A percentile compares a stretch with the other conserved stretches of the same genome.
Conservation (phyloP, 2,113 vertebrate genomes). For the Pica pica region DNA sequence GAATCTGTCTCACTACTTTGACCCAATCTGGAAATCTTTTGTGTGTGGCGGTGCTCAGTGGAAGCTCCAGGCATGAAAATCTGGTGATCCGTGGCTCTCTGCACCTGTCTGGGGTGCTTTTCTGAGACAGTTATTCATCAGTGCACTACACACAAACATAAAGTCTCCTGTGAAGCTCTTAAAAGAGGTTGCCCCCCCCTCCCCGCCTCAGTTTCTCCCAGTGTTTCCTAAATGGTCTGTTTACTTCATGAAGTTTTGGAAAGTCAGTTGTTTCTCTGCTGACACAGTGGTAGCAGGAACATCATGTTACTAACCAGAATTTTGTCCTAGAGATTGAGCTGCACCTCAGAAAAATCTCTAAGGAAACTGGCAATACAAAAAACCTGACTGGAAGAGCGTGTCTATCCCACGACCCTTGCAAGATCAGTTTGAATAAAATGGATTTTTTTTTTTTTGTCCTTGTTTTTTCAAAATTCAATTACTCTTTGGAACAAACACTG, state of each 20-base stretch:
- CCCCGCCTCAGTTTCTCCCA: background rate
- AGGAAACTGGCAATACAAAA: background rate
- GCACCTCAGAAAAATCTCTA: background rate
- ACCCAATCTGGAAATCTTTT: background rate
- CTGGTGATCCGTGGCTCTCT: background rate
- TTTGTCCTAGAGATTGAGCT: background rate
- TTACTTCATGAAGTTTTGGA: background rate
- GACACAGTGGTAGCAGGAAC: background rate
- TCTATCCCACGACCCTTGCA: background rate
- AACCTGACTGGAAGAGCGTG: background rate
- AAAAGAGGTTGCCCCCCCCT: background rate
- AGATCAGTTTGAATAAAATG: background rate
- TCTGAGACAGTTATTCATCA: background rate
- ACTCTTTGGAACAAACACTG: background rate
- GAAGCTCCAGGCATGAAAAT: background rate
- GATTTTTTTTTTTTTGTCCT: too few species aligned
- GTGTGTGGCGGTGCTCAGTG: background rate
- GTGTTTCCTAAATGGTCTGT: background rate
- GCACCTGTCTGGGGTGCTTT: background rate
- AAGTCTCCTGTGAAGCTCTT: background rate
- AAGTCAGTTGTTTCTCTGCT: background rate
- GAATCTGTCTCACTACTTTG: background rate
- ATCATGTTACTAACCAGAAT: accelerated
- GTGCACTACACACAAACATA: background rate
- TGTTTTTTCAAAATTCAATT: background rate